Evolutionary conservation across 1,140 invertebrate species (phyloP).

Genomic region (Sminthurides bifidus): DNA sequence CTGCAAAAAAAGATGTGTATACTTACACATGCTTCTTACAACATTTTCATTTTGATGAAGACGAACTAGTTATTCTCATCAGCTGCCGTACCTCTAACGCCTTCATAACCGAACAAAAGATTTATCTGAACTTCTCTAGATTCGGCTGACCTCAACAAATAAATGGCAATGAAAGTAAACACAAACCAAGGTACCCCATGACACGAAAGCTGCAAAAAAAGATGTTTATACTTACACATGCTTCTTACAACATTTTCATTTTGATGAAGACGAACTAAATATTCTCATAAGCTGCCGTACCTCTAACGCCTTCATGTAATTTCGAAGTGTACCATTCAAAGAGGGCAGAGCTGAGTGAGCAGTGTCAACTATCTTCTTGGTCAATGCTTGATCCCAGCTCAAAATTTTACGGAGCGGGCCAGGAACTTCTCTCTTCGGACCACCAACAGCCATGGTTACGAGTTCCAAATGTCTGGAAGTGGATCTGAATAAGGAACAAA

Average conservation of each 20-base stretch:
- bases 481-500: too few relatives aligned
- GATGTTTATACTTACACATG: background rate
- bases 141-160: slow-evolving; percentile 50
- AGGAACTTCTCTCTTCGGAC: slow-evolving; percentile 36
- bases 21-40: background rate
- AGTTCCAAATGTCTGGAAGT: too few relatives aligned
- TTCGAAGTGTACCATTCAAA: slow-evolving; percentile 2
- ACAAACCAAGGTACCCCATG: slow-evolving; percentile 78
- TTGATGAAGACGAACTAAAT: too few relatives aligned
- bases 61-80: too few relatives aligned
- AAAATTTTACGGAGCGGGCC: slow-evolving; percentile 43
- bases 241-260: too few relatives aligned
- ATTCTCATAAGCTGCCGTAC: slow-evolving; percentile 37
- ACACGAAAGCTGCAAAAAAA: slow-evolving; percentile 58
- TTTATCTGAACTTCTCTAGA: slow-evolving; percentile 71
- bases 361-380: slow-evolving; percentile 48
- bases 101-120: slow-evolving; percentile 69
- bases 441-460: slow-evolving; percentile 6
- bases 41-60: too few relatives aligned
- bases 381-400: slow-evolving; percentile 48
- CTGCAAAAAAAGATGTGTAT: slow-evolving; percentile 41
- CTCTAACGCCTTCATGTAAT: slow-evolving; percentile 51
- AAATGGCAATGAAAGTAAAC: slow-evolving; percentile 57
- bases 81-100: too few relatives aligned
- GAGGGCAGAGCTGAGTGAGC: slow-evolving; percentile 43